Evolutionary conservation across 2,888 invertebrate genomes (phyloP), one percentile per base, ranked within the genome.

Genomic region (Acronicta alni): DNA sequence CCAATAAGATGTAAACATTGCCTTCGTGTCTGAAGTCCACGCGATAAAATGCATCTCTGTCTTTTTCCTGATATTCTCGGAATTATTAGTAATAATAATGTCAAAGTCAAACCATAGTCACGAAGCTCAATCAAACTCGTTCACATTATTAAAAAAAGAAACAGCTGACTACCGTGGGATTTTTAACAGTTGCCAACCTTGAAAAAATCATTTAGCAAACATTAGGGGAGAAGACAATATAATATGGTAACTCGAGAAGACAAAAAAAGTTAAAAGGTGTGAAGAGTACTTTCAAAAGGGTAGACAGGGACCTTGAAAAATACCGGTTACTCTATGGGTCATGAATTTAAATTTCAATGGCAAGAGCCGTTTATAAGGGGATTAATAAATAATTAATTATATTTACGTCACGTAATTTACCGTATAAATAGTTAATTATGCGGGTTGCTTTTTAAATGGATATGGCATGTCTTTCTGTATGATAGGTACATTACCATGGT

Each of bases 191-290:
- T 83, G 85, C 77, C 80, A 82, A 80, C 76, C 67, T 67, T 75
- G 64, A 83, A 86, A 82, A 81, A 83, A 77, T 70, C 76, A 81
- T 86, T 87, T 85, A 85, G 84, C 87, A 85, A 86, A 86, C 78
- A 86, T 72, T 61, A 81, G 83, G 88, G 87, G 61, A 65, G 39
- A 75, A 77, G 78, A 87, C 79, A 70, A 72, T 68, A 32, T 32
- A 32, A 32, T 10, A 23, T 14, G 17, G 70, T 65, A 76, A 79
- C 66, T 75, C 65, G 77, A 80, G 70, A 78, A 70, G 20, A 58
- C 8, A 45, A 59, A 75, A 72, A 68, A 77, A 71, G 38, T 57
- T 44, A 58, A 77, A 79, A 82, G 81, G 82, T 82, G 82, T 77
- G 68, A 82, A 81, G 65, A 74, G 45, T 67, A 64, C 59, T 63